Conservation (phyloP, 2,113 vertebrate genomes). For the Fukomys damarensis region DNA sequence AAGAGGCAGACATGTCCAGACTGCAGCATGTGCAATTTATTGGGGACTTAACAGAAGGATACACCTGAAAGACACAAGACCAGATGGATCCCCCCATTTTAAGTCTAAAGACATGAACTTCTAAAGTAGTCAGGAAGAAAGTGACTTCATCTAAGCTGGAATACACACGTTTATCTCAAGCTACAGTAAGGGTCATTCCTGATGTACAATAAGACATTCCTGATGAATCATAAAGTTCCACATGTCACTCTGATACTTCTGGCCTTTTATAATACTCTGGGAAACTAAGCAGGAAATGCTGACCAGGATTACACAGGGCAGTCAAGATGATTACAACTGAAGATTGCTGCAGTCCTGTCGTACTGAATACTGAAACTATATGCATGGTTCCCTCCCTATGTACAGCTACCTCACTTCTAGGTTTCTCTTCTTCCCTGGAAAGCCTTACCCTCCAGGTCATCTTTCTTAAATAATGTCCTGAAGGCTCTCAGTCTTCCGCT, state of each 20-base stretch:
- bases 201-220: neutral
- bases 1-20: neutral
- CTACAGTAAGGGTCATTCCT: neutral
- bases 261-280: too few species aligned
- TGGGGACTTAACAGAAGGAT: neutral
- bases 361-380: too few species aligned
- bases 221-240: neutral
- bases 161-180: neutral
- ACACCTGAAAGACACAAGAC: neutral
- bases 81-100: neutral
- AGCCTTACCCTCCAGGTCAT: too few species aligned
- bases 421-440: neutral
- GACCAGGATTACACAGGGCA: neutral
- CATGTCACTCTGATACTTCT: neutral
- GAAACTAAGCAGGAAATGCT: neutral
- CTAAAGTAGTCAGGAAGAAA: neutral
- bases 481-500: neutral
- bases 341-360: neutral
- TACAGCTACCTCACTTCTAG: too few species aligned
- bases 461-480: neutral
- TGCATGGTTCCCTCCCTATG: neutral
- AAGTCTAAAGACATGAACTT: neutral
- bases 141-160: neutral
- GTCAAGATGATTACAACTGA: neutral
- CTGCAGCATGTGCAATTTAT: neutral